Evolutionary conservation across 2,113 vertebrate species (phyloP), one percentile per base, ranked within the genome.

Genomic region (Cololabis saira): DNA sequence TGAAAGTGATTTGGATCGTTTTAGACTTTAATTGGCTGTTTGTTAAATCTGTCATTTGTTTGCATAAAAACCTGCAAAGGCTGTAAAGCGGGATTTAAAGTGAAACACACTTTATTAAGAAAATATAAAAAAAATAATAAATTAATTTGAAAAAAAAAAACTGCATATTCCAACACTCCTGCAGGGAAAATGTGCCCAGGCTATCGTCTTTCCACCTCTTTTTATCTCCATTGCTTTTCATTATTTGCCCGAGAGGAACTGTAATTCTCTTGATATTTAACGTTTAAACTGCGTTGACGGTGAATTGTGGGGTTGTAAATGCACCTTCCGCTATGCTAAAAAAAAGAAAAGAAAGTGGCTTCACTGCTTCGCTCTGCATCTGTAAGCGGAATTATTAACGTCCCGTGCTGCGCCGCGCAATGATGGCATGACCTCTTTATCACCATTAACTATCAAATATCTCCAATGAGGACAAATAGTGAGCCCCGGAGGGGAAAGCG

Each of bases 11-110:
- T 91, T 83, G 83, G 84, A 90, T 90, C 88, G 73, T 92, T 91
- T 89, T 88, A 85, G 81, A 85, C 83, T 88, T 89, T 89, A 91
- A 92, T 92, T 92, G 90, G 87, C 85, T 87, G 87, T 89, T 89
- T 88, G 88, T 89, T 88, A 88, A 88, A 91, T 91, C 86, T 80
- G 87, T 91, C 81, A 81, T 86, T 59, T 83, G 71, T 87, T 90
- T 85, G 86, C 85, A 71, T 72, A 66, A 75, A n/a, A 85, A 37
- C 61, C 55, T 37, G 62, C 60, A 77, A 76, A 83, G 57, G 55
- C 56, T 61, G 12, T 6, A 48, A 17, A 64, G 50, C 47, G n/a
- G n/a, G 49, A 61, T 72, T 80, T 84, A 88, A 88, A 89, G 85
- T 68, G 83, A 30, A 57, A 87, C 57, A 58, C 27, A 9, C 53